Conservation (phyloP, 2,113 vertebrate genomes). For the Petrocephalus microphthalmus region DNA sequence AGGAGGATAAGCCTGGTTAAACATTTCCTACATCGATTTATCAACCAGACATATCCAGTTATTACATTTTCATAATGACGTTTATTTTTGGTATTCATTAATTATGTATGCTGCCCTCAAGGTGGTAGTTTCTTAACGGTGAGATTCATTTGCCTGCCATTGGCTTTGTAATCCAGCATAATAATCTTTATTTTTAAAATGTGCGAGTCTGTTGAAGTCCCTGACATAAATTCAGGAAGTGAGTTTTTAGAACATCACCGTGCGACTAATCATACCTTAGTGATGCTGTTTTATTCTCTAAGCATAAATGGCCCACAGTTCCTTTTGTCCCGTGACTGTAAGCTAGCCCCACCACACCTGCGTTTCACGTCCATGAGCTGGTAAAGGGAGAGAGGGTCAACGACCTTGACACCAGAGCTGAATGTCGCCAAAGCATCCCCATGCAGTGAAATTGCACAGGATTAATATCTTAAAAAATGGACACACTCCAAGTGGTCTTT, state of each 20-base stretch:
- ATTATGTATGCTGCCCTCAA: constrained; percentile 16
- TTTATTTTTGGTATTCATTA: constrained; percentile 14
- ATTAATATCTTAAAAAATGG: neutral
- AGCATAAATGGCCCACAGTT: neutral
- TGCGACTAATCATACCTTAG: neutral
- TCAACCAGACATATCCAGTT: constrained; percentile 12
- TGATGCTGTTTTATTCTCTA: neutral
- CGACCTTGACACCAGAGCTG: neutral
- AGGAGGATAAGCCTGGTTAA: constrained; percentile 5
- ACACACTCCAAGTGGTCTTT: neutral
- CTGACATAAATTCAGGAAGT: neutral
- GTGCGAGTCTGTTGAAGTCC: neutral
- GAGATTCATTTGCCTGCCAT: constrained; percentile 17
- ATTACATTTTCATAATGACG: constrained; percentile 15
- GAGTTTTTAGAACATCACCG: neutral
- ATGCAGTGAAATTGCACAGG: neutral
- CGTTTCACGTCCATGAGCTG: neutral
- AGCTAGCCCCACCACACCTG: neutral
- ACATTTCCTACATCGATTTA: neutral
- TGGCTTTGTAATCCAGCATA: constrained; percentile 9
- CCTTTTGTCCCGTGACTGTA: neutral
- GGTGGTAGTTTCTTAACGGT: neutral
- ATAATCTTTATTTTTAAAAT: constrained; percentile 16
- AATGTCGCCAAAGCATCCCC: neutral
- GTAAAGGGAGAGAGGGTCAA: neutral